These are phyloP conservation scores for Clinocottus analis DNA, from an alignment of 2,113 vertebrate genomes.

Conservation along the genomic window DNA sequence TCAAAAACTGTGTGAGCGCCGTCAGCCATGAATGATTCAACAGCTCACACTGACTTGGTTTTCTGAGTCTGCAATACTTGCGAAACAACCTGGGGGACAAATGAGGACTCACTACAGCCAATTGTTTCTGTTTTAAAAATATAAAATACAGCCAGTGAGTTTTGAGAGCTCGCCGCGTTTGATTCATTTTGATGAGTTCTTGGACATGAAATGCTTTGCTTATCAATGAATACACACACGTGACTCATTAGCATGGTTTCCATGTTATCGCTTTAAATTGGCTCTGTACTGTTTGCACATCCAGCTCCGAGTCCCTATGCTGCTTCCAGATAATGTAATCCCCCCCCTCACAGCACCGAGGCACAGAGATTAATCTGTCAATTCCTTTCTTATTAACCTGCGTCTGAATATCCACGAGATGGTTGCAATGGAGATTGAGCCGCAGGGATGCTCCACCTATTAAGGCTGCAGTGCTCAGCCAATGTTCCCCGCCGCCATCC, in stretches of 20 bases:
- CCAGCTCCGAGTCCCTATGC: conserved; percentile 20
- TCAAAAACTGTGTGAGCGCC: conserved; percentile 45
- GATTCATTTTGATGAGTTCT: conserved; percentile 24
- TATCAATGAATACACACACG: conserved; percentile 32
- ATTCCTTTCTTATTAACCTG: conserved; percentile 41
- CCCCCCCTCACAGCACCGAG: conserved; percentile 13
- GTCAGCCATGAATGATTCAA: conserved; percentile 68
- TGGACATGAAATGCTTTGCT: neutral
- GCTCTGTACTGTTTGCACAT: conserved; percentile 12
- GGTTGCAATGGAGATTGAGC: conserved; percentile 11
- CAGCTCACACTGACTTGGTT: conserved; percentile 52
- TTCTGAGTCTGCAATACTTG: conserved; percentile 46
- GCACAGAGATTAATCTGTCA: conserved; percentile 55
- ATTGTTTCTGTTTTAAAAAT: neutral
- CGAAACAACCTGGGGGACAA: conserved; percentile 43
- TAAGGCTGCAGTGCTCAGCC: conserved; percentile 8
- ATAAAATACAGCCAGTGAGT: neutral
- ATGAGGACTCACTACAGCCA: conserved; percentile 17
- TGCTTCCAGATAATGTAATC: conserved; percentile 47
- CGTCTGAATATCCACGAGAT: conserved; percentile 23
- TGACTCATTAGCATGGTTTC: conserved; percentile 17
- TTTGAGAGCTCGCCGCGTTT: conserved; percentile 2
- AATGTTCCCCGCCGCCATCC: neutral
- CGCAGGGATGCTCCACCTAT: neutral
- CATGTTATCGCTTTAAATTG: conserved; percentile 25